A percentile compares a stretch with the other conserved stretches of the same genome.
Evolutionary conservation across 2,888 invertebrate genomes (phyloP).

Genomic region (Clusia tigrina): DNA sequence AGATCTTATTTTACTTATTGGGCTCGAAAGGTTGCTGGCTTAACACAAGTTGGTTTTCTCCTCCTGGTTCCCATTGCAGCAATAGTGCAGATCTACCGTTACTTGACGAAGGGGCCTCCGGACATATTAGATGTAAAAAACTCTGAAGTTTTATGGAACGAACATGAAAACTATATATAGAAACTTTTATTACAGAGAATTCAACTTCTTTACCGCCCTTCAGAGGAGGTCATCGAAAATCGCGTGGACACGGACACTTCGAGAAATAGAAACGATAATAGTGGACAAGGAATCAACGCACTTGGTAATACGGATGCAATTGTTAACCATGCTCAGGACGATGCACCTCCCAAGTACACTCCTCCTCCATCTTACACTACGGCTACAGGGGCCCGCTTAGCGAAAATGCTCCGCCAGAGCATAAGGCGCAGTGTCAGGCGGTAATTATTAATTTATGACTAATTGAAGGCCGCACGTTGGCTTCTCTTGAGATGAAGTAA

Average conservation of each 20-base stretch:
- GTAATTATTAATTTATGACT: no score
- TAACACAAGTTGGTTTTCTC: constrained; percentile 79
- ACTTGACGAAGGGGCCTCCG: constrained; percentile 82
- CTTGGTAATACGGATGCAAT: constrained; percentile 22
- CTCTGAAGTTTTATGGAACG: neutral
- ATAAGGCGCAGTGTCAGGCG: constrained; percentile 81
- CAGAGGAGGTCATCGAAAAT: constrained; percentile 64
- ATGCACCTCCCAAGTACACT: constrained; percentile 92
- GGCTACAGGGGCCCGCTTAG: constrained; percentile 85
- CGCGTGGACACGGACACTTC: constrained; percentile 37
- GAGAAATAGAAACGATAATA: constrained; percentile 13
- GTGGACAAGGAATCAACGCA: constrained; percentile 30
- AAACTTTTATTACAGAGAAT: constrained; percentile 72
- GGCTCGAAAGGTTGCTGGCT: constrained; percentile 79
- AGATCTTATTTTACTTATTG: constrained; percentile 82
- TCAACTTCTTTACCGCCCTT: constrained; percentile 83
- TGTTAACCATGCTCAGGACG: constrained; percentile 64
- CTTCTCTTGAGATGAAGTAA: neutral
- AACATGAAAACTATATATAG: constrained; percentile 5
- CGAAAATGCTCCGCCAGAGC: constrained; percentile 78
- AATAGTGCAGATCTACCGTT: constrained; percentile 73
- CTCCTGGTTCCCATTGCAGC: constrained; percentile 72
- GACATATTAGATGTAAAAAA: constrained; percentile 86
- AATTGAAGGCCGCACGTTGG: no score
- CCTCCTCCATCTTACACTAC: constrained; percentile 93